Base-by-base conservation (phyloP, 2,113 vertebrate species). In the Cynoglossus semilaevis region DNA sequence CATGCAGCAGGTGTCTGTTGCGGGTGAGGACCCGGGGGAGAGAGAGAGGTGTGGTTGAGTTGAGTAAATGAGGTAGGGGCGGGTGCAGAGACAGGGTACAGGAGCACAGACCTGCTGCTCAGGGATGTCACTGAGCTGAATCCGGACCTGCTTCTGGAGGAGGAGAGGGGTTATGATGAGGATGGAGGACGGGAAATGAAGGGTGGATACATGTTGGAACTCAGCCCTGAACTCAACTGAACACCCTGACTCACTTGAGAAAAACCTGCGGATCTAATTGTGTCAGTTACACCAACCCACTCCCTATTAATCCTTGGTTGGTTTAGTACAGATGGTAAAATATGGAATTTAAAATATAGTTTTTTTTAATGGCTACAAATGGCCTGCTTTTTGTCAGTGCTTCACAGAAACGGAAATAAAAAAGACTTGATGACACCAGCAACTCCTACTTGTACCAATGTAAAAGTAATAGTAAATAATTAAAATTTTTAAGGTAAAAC, bases 141-240 rank as follows among this genome's bases (percentile, higher is more conserved):
- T 91, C 89, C 88, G 85, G 54, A 91, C 91, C 73, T 92, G 90
- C 86, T 91, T 92, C 91, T 92, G 79, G 22, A 68, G 77, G 77
- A 84, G 80, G 71, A 87, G 52, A 86, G 7, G 67, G 69, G 77
- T 73, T 63, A 77, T 42, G 61, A 70, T 72, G 59, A 86, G 42
- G 80, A 67, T 68, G 43, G 65, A 54, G 45, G 70, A 59, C 51
- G 58, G 58, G 50, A 56, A 44, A 70, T 50, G 35, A 17, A 49
- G 50, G 63, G 41, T 9, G 45, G 17, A 38, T 22, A 59, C 11
- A 41, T 41, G 22, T 29, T 4, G 22, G 22, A 6, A 29, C 22
- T 29, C 2, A 41, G 38, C 10, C 38, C 38, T 13, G 10, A 41
- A 41, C 38, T 13, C 4, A 41, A 41, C 4, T 41, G 38, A 41